Evolutionary conservation across 2,113 vertebrate genomes (phyloP).

Genomic region (Mystacornis crossleyi): DNA sequence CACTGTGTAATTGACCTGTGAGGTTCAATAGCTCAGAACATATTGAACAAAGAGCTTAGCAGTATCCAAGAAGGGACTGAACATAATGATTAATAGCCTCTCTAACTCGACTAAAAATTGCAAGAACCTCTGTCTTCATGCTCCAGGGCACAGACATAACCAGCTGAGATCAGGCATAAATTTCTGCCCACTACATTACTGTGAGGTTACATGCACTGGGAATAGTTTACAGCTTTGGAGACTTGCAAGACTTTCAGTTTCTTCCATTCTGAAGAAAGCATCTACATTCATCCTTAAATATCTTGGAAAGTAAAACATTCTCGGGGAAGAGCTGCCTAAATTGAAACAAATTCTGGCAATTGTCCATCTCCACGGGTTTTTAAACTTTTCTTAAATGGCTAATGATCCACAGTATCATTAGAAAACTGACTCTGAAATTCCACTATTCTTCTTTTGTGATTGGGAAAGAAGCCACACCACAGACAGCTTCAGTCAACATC

Average conservation of each 20-base stretch:
- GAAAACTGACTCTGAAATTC: not conserved
- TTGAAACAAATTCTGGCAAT: not conserved
- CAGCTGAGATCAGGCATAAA: slow-evolving; percentile 40
- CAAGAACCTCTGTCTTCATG: slow-evolving; percentile 31
- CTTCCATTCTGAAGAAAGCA: not conserved
- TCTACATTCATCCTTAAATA: not conserved
- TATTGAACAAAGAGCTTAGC: slow-evolving; percentile 40
- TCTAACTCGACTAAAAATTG: slow-evolving; percentile 34
- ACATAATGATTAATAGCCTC: slow-evolving; percentile 55
- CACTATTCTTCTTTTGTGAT: not conserved
- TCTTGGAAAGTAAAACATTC: not conserved
- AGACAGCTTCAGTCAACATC: not conserved
- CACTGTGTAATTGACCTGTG: slow-evolving; percentile 42
- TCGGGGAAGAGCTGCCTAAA: not conserved
- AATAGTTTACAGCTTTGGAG: not conserved
- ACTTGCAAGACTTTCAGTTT: not conserved
- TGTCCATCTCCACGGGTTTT: not conserved
- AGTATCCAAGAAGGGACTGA: slow-evolving; percentile 38
- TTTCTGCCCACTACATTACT: not conserved
- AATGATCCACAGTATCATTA: not conserved
- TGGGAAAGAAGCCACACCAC: not conserved
- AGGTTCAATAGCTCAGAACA: slow-evolving; percentile 54
- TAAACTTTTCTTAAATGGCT: not conserved
- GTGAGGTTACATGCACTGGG: not conserved
- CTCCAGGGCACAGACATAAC: slow-evolving; percentile 34